Conservation (phyloP, 2,888 invertebrate species). For the Erebia aethiops region DNA sequence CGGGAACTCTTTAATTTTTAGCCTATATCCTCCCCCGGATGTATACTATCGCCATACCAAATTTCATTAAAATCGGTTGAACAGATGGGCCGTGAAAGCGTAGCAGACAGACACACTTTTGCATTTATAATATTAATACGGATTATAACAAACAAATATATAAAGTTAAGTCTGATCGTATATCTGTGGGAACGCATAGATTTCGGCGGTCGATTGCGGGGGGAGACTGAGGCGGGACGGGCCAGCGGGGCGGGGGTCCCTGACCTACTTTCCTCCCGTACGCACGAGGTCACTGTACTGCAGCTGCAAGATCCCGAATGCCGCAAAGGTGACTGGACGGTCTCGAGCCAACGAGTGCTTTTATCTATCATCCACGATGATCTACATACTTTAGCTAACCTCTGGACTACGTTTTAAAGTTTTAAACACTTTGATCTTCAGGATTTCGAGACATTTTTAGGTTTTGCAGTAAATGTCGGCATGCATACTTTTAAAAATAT, state of each 20-base stretch:
- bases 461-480: not conserved
- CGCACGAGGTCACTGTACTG: constrained; percentile 82
- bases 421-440: constrained; percentile 2
- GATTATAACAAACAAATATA: not conserved
- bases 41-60: too few relatives aligned
- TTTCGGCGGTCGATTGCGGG: constrained; percentile 79
- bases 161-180: constrained; percentile 15
- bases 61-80: too few relatives aligned
- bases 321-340: constrained; percentile 74
- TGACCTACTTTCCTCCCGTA: constrained; percentile 63
- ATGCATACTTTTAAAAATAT: too few relatives aligned
- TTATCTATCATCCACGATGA: constrained; percentile 25
- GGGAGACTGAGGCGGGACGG: constrained; percentile 46
- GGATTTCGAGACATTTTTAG: not conserved
- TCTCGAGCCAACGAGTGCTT: constrained; percentile 32
- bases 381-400: constrained; percentile 30
- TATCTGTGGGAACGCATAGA: constrained; percentile 42
- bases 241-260: constrained; percentile 52
- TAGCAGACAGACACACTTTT: too few relatives aligned
- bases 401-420: constrained; percentile 6
- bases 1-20: too few relatives aligned
- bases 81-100: too few relatives aligned
- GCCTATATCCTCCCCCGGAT: too few relatives aligned
- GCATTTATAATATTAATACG: not conserved
- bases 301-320: constrained; percentile 74